Conservation (phyloP, 2,888 invertebrate genomes). For the Octodonta nipae region DNA sequence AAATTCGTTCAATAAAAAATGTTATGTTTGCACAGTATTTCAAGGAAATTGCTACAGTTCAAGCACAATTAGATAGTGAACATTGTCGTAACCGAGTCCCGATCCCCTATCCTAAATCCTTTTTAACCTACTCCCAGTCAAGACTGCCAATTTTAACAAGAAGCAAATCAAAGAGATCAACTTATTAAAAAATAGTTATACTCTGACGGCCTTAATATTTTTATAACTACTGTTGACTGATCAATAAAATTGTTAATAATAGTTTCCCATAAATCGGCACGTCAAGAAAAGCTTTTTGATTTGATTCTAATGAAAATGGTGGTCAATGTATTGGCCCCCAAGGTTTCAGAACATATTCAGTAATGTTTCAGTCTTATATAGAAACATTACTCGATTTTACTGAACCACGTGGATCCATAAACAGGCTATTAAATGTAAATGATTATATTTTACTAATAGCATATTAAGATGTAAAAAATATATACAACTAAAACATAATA, state of each 20-base stretch:
- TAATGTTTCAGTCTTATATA: too few relatives aligned
- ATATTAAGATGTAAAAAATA: constrained; percentile 23
- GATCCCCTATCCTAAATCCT: constrained; percentile 18
- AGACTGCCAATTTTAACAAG: too few relatives aligned
- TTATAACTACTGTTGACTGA: constrained; percentile 33
- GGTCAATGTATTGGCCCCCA: too few relatives aligned
- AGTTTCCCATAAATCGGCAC: constrained; percentile 24
- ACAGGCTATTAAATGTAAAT: constrained; percentile 27
- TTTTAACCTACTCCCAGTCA: constrained; percentile 8
- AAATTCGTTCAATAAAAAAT: too few relatives aligned
- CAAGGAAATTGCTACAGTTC: too few relatives aligned
- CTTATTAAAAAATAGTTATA: constrained; percentile 22
- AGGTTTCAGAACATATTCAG: too few relatives aligned
- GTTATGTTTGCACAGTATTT: too few relatives aligned
- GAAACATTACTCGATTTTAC: too few relatives aligned
- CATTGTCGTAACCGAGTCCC: constrained; percentile 21
- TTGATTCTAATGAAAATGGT: neutral
- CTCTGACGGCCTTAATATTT: constrained; percentile 35
- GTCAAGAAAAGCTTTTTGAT: constrained; percentile 13
- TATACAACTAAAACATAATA: constrained; percentile 9
- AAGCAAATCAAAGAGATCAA: constrained; percentile 18
- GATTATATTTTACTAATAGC: constrained; percentile 33
- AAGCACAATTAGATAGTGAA: constrained; percentile 24
- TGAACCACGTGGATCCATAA: too few relatives aligned
- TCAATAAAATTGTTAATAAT: constrained; percentile 25